Conservation (phyloP, 2,888 invertebrate genomes). For the Folsomia candida region DNA sequence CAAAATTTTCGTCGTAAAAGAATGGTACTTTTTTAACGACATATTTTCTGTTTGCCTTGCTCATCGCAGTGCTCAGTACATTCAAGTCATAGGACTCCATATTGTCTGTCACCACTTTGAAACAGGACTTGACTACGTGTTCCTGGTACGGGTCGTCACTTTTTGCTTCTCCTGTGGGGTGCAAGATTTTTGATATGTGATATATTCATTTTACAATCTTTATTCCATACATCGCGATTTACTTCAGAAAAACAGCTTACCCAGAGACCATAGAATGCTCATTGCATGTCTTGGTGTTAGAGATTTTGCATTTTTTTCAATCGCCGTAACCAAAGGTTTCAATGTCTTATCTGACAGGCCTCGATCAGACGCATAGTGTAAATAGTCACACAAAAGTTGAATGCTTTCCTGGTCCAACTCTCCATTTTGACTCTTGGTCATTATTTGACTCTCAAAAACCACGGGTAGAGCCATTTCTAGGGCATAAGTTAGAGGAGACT, state of each 20-base stretch:
- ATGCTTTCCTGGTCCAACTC: conserved; percentile 63
- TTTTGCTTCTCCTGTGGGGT: not conserved
- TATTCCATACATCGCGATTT: conserved; percentile 50
- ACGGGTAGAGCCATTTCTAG: conserved; percentile 65
- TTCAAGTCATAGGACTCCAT: conserved; percentile 54
- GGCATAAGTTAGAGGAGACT: conserved; percentile 62
- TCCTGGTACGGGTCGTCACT: not conserved
- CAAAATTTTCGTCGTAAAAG: conserved; percentile 64
- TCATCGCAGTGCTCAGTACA: conserved; percentile 24
- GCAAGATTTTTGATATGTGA: no score
- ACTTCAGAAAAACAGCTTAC: conserved; percentile 55
- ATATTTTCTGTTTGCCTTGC: conserved; percentile 56
- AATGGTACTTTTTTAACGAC: conserved; percentile 52
- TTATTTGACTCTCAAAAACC: conserved; percentile 63
- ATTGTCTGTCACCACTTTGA: conserved; percentile 19
- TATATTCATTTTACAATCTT: not conserved
- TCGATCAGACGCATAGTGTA: conserved; percentile 60
- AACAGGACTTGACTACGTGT: conserved; percentile 8
- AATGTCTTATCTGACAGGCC: conserved; percentile 59
- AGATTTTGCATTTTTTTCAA: conserved; percentile 53
- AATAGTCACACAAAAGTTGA: conserved; percentile 58
- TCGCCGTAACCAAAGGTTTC: conserved; percentile 59
- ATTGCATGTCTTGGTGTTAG: conserved; percentile 57
- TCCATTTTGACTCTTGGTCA: conserved; percentile 53
- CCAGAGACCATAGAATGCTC: conserved; percentile 62